A percentile compares a stretch with the other conserved stretches of the same genome.
phyloP scores from a whole-genome alignment of 2,888 invertebrate genomes.

The Morpho achilles region DNA sequence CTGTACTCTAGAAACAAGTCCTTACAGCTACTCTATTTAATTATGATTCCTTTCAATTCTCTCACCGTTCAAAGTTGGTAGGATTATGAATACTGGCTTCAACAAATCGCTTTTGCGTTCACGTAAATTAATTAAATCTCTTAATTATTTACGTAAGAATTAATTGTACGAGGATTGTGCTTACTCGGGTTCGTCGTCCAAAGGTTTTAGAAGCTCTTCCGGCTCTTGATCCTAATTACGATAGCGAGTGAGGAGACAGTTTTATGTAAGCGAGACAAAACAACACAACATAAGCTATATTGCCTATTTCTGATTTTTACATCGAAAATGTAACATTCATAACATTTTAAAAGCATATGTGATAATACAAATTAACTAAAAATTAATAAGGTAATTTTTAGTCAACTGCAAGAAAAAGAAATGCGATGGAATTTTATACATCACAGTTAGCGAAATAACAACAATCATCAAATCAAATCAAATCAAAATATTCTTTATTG shows the following conservation, averaged over 20 bases:
- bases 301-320: background rate
- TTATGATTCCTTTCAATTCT: slow-evolving; percentile 34
- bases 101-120: slow-evolving; percentile 8
- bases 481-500: too few relatives aligned
- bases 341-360: background rate
- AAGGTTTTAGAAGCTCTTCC: slow-evolving; percentile 53
- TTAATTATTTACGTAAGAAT: slow-evolving; percentile 19
- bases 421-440: too few relatives aligned
- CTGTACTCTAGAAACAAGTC: slow-evolving; percentile 1
- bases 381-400: too few relatives aligned
- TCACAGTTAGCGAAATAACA: too few relatives aligned
- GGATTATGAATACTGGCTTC: slow-evolving; percentile 17
- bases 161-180: slow-evolving; percentile 19
- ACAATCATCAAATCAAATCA: too few relatives aligned
- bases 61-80: slow-evolving; percentile 33
- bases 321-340: background rate
- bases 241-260: slow-evolving; percentile 50
- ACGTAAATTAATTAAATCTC: slow-evolving; percentile 19
- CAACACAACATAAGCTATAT: too few relatives aligned
- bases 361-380: too few relatives aligned
- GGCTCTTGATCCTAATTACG: slow-evolving; percentile 70
- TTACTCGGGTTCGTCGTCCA: slow-evolving; percentile 35
- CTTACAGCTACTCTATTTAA: slow-evolving; percentile 10
- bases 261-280: slow-evolving; percentile 30
- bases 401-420: too few relatives aligned